Evolutionary conservation across 2,113 vertebrate species (phyloP), one percentile per base, ranked within the genome.

Genomic region (Xerus inauris): DNA sequence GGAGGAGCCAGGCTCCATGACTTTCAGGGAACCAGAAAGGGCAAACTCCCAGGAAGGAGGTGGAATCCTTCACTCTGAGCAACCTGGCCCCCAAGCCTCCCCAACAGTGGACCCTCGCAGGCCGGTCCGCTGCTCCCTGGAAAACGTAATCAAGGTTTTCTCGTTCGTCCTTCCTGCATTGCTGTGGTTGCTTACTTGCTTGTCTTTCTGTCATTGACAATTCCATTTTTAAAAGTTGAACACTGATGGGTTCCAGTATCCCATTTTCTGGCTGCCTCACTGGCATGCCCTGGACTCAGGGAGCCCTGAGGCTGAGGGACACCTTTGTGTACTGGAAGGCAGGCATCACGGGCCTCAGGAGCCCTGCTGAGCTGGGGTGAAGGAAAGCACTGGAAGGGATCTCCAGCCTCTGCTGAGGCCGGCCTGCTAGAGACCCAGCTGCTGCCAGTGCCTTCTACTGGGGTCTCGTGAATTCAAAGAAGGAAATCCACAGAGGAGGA

Each of bases 271-370:
- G 40, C 40, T 35, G 11, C 54, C 64, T 57, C 38, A 0, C 51
- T 13, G 65, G 35, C 11, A 6, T 4, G 28, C 9, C 28, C 72
- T 54, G 6, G 49, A 28, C 42, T 14, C 62, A 0, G 6, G 28
- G 20, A 16, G 19, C 57, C 40, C 0, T 0, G 8, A 67, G 40
- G n/a, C 49, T 13, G 62, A 59, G 88, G 45, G 2, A 32, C 57
- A 8, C 32, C 76, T 54, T 3, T 26, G 38, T 38, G 5, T 19
- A 30, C 38, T 54, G 1, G 26, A 38, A 38, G 7, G 35, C 65
- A 47, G 35, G 16, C 22, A 0, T 1, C 35, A 17, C 20, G 0
- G 0, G 2, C 4, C 2, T 1, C 5, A n/a, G 64, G 71, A 67
- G 54, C 88, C 76, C 24, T 0, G 67, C 38, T 3, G 45, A 32